phyloP scores from a whole-genome alignment of 2,797 vertebrate genomes.

The Lacerta agilis region DNA sequence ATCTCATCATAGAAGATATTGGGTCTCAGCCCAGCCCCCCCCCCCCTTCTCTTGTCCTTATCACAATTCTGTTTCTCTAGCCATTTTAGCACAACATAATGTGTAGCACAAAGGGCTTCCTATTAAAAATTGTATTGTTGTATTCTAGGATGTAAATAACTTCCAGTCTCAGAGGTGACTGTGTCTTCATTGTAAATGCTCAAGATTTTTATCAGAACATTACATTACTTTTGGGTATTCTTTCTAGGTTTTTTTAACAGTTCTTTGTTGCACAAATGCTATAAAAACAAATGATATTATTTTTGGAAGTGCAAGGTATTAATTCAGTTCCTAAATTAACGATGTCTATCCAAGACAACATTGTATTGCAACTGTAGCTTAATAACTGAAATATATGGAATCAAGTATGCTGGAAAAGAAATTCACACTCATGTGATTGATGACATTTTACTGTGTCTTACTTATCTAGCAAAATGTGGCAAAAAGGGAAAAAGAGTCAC shows the following conservation, averaged over 20 bases:
- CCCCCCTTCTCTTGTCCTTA: slow-evolving; percentile 10
- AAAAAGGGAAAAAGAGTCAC: too few relatives aligned
- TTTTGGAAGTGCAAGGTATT: slow-evolving; percentile 37
- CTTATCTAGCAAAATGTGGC: neutral
- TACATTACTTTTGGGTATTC: slow-evolving; percentile 36
- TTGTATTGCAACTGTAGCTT: neutral
- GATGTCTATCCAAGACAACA: neutral
- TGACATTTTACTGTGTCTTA: neutral
- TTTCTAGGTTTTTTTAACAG: neutral
- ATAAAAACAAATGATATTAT: slow-evolving; percentile 15
- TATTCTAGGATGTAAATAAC: slow-evolving; percentile 43
- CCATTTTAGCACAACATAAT: slow-evolving; percentile 20
- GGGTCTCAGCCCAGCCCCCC: neutral
- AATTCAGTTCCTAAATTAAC: neutral
- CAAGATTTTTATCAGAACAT: slow-evolving; percentile 17
- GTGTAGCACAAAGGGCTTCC: slow-evolving; percentile 33
- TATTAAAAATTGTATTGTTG: slow-evolving; percentile 17
- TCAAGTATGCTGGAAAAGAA: neutral
- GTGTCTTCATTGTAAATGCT: slow-evolving; percentile 20
- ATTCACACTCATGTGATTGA: neutral
- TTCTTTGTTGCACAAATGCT: slow-evolving; percentile 7
- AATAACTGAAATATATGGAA: neutral
- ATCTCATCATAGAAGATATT: neutral
- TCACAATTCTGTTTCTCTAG: slow-evolving; percentile 17
- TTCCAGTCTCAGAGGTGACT: slow-evolving; percentile 28